phyloP scores from a whole-genome alignment of 2,888 invertebrate species.

The Cerceris ruficornis region DNA sequence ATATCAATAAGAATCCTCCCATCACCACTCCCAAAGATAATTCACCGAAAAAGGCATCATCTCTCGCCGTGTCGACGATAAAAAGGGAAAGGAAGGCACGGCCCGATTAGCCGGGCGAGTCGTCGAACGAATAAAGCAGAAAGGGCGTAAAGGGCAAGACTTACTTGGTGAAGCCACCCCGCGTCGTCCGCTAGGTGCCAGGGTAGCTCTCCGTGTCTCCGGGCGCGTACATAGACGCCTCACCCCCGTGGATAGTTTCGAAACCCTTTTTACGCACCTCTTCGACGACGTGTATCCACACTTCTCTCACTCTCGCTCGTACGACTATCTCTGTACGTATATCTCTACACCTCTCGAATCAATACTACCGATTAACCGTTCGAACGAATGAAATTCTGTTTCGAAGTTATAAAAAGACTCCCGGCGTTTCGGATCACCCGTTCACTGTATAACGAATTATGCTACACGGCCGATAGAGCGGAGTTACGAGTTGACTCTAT shows the following conservation, averaged over 20 bases:
- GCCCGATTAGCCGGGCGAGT: neutral
- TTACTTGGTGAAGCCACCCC: slow-evolving; percentile 60
- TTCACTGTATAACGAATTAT: no score
- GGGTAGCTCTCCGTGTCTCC: slow-evolving; percentile 72
- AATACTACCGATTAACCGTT: slow-evolving; percentile 22
- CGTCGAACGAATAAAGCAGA: neutral
- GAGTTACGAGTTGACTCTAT: no score
- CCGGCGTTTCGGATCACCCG: no score
- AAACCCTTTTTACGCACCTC: slow-evolving; percentile 25
- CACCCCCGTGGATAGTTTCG: slow-evolving; percentile 29
- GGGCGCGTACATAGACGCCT: slow-evolving; percentile 71
- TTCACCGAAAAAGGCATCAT: neutral
- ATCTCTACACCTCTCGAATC: slow-evolving; percentile 45
- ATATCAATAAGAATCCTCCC: neutral
- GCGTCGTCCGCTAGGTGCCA: slow-evolving; percentile 73
- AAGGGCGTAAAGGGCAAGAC: slow-evolving; percentile 44
- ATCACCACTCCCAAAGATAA: neutral
- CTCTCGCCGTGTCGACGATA: neutral
- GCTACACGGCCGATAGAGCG: no score
- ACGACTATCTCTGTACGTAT: slow-evolving; percentile 16
- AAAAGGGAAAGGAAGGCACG: neutral
- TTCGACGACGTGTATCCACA: slow-evolving; percentile 40
- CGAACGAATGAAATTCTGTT: neutral
- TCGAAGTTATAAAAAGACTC: no score
- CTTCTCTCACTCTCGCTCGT: slow-evolving; percentile 44